Percentiles rank a stretch among this genome's conserved stretches.
Conservation (phyloP, 2,113 vertebrate species). For the Bettongia penicillata region DNA sequence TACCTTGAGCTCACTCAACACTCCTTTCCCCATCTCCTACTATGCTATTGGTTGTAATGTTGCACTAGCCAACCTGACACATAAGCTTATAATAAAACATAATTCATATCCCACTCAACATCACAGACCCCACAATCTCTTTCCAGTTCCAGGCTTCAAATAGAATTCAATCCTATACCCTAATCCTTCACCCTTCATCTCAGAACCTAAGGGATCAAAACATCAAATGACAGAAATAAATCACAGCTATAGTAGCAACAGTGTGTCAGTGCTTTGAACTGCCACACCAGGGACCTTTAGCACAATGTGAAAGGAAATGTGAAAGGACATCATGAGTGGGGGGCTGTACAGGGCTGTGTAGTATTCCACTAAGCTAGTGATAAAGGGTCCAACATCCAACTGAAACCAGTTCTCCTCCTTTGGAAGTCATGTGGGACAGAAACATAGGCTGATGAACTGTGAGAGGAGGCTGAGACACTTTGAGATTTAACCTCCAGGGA, state of each 20-base stretch:
- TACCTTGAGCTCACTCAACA: background rate
- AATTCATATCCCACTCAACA: background rate
- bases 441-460: background rate
- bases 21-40: background rate
- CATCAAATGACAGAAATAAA: too few relatives aligned
- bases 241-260: background rate
- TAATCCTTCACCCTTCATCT: background rate
- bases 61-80: background rate
- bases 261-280: background rate
- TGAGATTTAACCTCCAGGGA: background rate
- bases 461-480: background rate
- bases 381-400: background rate
- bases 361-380: background rate
- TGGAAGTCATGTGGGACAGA: background rate
- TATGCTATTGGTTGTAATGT: background rate
- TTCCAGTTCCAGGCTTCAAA: background rate
- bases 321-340: background rate
- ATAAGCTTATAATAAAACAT: background rate
- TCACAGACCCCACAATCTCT: background rate
- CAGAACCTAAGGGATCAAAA: background rate
- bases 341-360: background rate
- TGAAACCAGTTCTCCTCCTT: background rate
- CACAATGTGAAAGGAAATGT: background rate
- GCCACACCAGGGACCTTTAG: background rate
- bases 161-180: background rate